phyloP scores from a whole-genome alignment of 2,888 invertebrate species.

The Rhagonycha lutea region DNA sequence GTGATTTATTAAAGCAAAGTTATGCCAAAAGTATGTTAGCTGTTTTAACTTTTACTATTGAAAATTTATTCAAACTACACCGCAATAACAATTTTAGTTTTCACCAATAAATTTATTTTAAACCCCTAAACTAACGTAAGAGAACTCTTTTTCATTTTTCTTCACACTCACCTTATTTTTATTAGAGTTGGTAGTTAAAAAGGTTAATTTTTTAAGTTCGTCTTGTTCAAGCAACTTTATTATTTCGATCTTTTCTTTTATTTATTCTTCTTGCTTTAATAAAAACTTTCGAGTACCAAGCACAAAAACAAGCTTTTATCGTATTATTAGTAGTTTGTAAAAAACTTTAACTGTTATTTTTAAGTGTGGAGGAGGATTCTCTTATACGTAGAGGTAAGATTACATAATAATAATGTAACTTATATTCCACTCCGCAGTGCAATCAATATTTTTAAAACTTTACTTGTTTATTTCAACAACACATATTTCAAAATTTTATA shows the following conservation, averaged over 20 bases:
- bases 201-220: background rate
- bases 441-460: background rate
- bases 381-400: background rate
- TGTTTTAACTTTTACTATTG: background rate
- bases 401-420: background rate
- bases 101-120: background rate
- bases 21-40: slow-evolving; percentile 13
- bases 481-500: background rate
- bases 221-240: background rate
- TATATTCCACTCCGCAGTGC: background rate
- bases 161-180: background rate
- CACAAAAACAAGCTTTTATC: background rate
- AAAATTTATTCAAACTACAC: background rate
- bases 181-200: background rate
- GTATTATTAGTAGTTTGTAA: background rate
- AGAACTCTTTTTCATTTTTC: background rate
- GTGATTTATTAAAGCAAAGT: slow-evolving; percentile 23
- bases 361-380: background rate
- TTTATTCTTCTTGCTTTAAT: background rate
- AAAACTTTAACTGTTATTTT: background rate
- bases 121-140: background rate
- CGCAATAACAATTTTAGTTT: background rate
- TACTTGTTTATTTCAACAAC: background rate
- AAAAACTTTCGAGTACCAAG: background rate
- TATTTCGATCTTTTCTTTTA: background rate